Base-by-base conservation (phyloP, 2,888 invertebrate species). In the Odontomyia ornata region DNA sequence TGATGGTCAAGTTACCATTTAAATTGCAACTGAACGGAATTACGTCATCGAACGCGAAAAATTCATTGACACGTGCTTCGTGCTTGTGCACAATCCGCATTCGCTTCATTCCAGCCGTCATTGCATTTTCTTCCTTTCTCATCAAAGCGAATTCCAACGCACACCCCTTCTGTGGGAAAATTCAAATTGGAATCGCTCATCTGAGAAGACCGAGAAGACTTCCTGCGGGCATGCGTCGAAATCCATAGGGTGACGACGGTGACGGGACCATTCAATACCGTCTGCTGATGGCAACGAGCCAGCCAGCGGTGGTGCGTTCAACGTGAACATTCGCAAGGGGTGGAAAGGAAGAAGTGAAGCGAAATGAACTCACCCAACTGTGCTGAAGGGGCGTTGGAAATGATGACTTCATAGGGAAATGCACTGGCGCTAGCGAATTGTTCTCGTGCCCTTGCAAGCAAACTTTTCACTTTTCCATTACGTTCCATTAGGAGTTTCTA, bases 201-300 rank as follows among this genome's bases (percentile, higher is more conserved):
- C n/a, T n/a, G n/a, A n/a, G n/a, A n/a, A n/a, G 27, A 9, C 9
- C 3, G 65, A 65, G 27, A 36, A 65, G 27, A 65, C 11, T 18
- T 25, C 25, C 46, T 2, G 46, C 30, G 47, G 25, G 46, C 69
- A 69, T 69, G 69, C 69, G 69, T 18, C 25, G 18, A 23, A 43
- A 23, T 69, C 27, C 47, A 25, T 25, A 69, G 69, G 69, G 69
- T 69, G 69, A 1, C 46, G 47, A 69, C 47, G 69, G 69, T 69
- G 69, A 1, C 46, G 47, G 15, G 46, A 47, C 69, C 69, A 47
- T 69, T 69, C 69, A 69, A 25, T 27, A 27, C 27, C 27, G 25
- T 25, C 62, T 23, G 9, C 13, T 15, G 25, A 62, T 62, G 28
- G 36, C 36, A 36, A 36, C 9, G 36, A 36, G 36, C 36, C 36